These are phyloP conservation scores for Hyalella azteca DNA, from an alignment of 2,888 invertebrate genomes.

Conservation along the genomic window DNA sequence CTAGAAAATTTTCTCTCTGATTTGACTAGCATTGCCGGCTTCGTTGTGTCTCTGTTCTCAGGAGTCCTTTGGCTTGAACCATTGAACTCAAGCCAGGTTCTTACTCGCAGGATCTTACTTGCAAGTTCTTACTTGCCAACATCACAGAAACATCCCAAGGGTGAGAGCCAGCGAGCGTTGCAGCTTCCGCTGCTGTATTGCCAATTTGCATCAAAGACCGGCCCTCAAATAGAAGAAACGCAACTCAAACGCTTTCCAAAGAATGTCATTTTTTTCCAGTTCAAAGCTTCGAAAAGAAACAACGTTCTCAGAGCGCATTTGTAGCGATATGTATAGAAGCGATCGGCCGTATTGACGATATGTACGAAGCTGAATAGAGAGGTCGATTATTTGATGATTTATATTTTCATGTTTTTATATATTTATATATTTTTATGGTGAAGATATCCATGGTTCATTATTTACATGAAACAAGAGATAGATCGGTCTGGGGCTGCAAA, in stretches of 20 bases:
- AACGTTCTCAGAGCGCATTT: neutral
- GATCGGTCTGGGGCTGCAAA: too few relatives aligned
- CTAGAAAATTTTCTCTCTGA: too few relatives aligned
- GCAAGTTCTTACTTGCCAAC: too few relatives aligned
- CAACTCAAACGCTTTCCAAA: slow-evolving; percentile 22
- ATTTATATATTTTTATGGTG: too few relatives aligned
- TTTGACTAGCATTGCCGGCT: too few relatives aligned
- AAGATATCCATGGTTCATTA: too few relatives aligned
- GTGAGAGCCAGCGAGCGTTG: neutral
- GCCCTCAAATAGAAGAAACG: slow-evolving; percentile 24
- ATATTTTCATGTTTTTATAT: too few relatives aligned
- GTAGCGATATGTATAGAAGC: neutral
- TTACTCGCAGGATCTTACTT: too few relatives aligned
- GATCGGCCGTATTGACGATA: neutral
- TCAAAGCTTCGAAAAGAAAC: slow-evolving; percentile 1
- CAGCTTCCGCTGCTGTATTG: slow-evolving; percentile 4
- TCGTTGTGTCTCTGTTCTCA: too few relatives aligned
- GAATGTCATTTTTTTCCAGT: slow-evolving; percentile 9
- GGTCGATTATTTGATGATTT: too few relatives aligned
- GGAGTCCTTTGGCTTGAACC: neutral
- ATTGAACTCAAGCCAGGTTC: neutral
- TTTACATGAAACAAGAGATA: too few relatives aligned
- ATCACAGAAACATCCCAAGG: neutral
- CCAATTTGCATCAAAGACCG: slow-evolving; percentile 25
- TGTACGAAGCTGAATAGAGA: too few relatives aligned